These are phyloP conservation scores for Hylomyscus alleni DNA, from an alignment of 2,797 vertebrate species.

Conservation along the genomic window DNA sequence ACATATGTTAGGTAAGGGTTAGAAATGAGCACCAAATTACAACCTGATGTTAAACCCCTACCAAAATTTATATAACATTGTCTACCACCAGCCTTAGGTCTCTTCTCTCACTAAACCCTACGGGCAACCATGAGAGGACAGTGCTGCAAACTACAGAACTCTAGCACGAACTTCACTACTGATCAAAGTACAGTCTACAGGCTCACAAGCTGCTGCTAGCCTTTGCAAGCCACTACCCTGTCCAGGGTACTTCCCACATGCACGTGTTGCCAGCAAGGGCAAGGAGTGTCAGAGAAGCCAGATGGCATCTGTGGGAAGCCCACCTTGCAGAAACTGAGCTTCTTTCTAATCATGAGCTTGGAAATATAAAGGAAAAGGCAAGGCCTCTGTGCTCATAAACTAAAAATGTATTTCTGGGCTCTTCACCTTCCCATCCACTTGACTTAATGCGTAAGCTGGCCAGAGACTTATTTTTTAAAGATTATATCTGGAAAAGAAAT, in stretches of 20 bases:
- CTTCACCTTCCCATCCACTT: neutral
- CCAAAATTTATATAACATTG: neutral
- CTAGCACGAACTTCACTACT: neutral
- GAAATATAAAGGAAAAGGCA: conserved; percentile 21
- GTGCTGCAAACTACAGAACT: neutral
- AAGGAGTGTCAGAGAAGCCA: conserved; percentile 64
- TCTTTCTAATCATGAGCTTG: neutral
- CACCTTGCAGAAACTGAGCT: neutral
- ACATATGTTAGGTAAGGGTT: neutral
- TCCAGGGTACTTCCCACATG: neutral
- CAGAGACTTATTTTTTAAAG: conserved; percentile 35
- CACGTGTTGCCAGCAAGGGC: conserved; percentile 29
- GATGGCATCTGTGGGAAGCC: conserved; percentile 62
- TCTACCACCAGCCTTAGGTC: neutral
- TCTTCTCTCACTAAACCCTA: neutral
- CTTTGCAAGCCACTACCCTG: conserved; percentile 26
- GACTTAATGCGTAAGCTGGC: neutral
- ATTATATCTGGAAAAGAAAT: conserved; percentile 39
- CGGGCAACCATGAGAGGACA: neutral
- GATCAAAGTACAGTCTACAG: neutral
- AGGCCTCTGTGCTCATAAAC: neutral
- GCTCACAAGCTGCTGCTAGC: neutral
- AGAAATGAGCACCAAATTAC: neutral
- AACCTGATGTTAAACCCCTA: neutral
- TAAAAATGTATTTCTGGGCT: conserved; percentile 38